phyloP scores from a whole-genome alignment of 2,113 vertebrate species.

The Corapipo altera region DNA sequence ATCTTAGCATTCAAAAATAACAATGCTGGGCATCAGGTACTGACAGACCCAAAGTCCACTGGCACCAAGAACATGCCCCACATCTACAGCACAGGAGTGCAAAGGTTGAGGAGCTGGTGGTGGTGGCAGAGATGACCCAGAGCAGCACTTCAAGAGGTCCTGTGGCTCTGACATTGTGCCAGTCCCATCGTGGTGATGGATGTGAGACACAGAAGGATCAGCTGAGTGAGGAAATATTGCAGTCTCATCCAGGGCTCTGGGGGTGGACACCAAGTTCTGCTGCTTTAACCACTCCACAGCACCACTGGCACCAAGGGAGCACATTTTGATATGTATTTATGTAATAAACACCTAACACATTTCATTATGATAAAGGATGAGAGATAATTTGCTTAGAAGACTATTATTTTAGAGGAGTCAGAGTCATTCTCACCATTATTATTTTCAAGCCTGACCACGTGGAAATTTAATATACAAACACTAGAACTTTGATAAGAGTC shows the following conservation, averaged over 20 bases:
- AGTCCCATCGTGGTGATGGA: neutral
- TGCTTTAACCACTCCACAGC: neutral
- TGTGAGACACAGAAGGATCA: rapidly evolving
- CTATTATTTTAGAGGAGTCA: neutral
- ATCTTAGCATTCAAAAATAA: neutral
- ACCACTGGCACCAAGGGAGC: neutral
- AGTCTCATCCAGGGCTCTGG: neutral
- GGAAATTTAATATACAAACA: neutral
- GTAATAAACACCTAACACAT: neutral
- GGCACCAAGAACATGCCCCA: neutral
- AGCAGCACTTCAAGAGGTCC: neutral
- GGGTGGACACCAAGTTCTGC: neutral
- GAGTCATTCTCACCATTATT: neutral
- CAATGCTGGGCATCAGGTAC: neutral
- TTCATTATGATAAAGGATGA: neutral
- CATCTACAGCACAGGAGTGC: neutral
- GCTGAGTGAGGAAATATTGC: neutral
- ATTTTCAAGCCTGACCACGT: neutral
- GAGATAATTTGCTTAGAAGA: neutral
- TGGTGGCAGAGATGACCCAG: neutral
- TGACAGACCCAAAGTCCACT: neutral
- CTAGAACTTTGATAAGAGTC: neutral
- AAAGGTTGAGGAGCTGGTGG: neutral
- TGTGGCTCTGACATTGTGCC: neutral
- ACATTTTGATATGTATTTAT: neutral